These are phyloP conservation scores for Onchidella celtica DNA, from an alignment of 2,888 invertebrate species.

Conservation along the genomic window DNA sequence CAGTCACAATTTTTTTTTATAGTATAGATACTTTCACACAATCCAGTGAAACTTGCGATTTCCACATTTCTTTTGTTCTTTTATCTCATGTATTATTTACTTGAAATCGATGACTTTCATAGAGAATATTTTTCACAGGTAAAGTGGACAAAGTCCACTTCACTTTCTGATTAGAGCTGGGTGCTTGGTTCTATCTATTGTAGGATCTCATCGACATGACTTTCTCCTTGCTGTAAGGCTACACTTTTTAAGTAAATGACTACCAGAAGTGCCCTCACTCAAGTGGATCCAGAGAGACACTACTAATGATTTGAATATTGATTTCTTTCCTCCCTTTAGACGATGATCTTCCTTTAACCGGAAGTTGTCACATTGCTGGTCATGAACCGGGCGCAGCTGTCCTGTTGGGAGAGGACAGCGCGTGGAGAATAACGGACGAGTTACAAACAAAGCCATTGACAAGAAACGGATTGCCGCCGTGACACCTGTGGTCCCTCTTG, in stretches of 20 bases:
- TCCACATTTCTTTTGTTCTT: too few species aligned
- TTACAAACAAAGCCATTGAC: slow-evolving; percentile 39
- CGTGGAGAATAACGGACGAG: slow-evolving; percentile 36
- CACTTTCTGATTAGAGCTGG: too few species aligned
- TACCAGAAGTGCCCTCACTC: background rate
- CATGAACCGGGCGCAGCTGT: background rate
- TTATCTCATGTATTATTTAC: too few species aligned
- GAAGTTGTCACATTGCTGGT: slow-evolving; percentile 1
- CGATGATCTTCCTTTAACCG: background rate
- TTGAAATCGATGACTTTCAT: too few species aligned
- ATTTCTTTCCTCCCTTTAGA: slow-evolving; percentile 1
- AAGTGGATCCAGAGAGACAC: too few species aligned
- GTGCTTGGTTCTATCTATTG: too few species aligned
- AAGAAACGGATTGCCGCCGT: slow-evolving; percentile 35
- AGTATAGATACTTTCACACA: too few species aligned
- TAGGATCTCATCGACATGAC: too few species aligned
- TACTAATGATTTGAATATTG: slow-evolving; percentile 22
- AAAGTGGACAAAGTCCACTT: too few species aligned
- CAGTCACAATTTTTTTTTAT: too few species aligned
- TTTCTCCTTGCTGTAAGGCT: background rate
- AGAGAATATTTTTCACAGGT: too few species aligned
- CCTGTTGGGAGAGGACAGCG: background rate
- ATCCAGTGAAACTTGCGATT: too few species aligned
- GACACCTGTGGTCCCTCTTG: slow-evolving; percentile 12
- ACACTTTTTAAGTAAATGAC: background rate